Base-by-base conservation (phyloP, 2,113 vertebrate species). In the Podarcis muralis region DNA sequence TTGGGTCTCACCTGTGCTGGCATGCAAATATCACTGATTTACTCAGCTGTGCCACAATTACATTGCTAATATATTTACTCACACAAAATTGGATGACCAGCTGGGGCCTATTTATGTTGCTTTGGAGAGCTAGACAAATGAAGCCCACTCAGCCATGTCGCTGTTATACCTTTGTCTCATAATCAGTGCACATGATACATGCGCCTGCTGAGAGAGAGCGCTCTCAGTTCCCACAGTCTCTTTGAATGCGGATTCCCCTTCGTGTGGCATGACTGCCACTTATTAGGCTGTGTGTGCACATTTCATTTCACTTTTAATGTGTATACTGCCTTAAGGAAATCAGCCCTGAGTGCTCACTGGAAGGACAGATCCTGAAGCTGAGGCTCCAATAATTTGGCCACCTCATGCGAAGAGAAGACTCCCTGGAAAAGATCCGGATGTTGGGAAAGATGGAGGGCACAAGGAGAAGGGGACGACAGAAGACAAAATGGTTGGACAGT, bases 21-120 rank as follows among this genome's bases (percentile, higher is more conserved):
- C 18, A 48, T 66, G 65, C 20, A 86, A 12, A 8, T 83, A 65
- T 53, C 66, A 57, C 68, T 53, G 66, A 65, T 78, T 83, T 79
- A 78, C 82, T 90, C 81, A 89, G 79, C 37, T 86, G 79, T 80
- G 37, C 53, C 69, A 76, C 77, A 80, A 37, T 90, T 69, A 71
- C 81, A 23, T 66, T 80, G 81, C 62, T 87, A 77, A 84, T 80
- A 89, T 88, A 83, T 81, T 85, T 92, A 62, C 69, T 90, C 88
- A 85, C 59, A 71, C 71, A 68, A 72, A 92, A 88, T 78, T 79
- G 78, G 57, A 62, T 85, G 78, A 85, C 86, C 86, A 85, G 86
- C 72, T 90, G 85, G 76, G 74, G 86, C 78, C 88, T 85, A 86
- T 88, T 87, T 80, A 72, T 69, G 57, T 48, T 62, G 66, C 66